Base-by-base conservation (phyloP, 35 echinoderm and acorn worm species). In the Lytechinus variegatus region DNA sequence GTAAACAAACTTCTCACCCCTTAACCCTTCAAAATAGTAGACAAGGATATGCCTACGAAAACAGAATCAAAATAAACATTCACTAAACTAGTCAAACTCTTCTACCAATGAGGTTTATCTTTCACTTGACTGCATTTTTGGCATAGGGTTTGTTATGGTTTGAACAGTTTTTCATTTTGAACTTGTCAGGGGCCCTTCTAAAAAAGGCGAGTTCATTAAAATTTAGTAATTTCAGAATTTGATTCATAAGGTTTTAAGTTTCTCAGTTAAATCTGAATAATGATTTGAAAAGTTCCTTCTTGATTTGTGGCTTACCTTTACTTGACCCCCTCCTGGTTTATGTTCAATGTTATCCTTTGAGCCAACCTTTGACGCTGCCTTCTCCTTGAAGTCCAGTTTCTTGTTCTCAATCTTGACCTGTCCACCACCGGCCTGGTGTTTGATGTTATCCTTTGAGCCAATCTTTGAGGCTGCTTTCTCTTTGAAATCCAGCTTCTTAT, bases 311-410 rank as follows among this genome's bases (percentile, higher is more conserved):
- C 95, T 55, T 29, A 97, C 96, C 95, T 97, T 54, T 6, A 99
- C 96, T 87, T 99, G 94, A 11, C 98, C 98, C 86, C 98, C 98
- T 13, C 97, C 98, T 3, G 98, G 96, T 87, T 99, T 96, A 61
- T 99, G 96, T 71, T 97, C 89, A 27, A 97, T 95, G 60, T 99
- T 98, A 79, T 97, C 97, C 87, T 98, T 97, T 14, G 98, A 99
- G 66, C 98, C 97, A 27, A 99, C 86, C 92, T 99, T 99, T 14
- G 97, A 72, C 11, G 94, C 13, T 5, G 98, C 98, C 89, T 97
- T 99, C 5, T 95, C 94, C 27, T 96, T 98, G 86, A 99, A 99
- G 28, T 97, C 97, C 29, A 99, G 94, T 88, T 99, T 98, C 29
- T 97, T 91, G 92, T 92, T 95, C 51, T 87, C 88, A 88, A 99